Conservation (phyloP, 2,113 vertebrate species). For the Scopus umbretta region DNA sequence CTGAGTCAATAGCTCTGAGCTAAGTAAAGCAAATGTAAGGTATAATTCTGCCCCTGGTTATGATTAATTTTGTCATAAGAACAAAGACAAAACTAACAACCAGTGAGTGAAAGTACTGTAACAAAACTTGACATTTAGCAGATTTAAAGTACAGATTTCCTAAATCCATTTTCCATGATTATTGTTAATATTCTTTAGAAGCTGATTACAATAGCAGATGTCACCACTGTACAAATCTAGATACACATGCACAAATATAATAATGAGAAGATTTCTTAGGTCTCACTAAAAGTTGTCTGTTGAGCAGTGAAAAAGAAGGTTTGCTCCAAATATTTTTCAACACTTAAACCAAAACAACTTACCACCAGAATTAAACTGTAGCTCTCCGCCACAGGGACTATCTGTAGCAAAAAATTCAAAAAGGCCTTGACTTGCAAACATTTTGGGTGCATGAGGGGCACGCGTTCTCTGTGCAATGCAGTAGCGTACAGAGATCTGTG, state of each 20-base stretch:
- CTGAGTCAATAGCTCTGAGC: not conserved
- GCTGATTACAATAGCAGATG: slow-evolving; percentile 55
- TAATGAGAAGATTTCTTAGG: slow-evolving; percentile 23
- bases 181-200: slow-evolving; percentile 45
- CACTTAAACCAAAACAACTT: not conserved
- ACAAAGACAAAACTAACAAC: not conserved
- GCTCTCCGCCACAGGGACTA: not conserved
- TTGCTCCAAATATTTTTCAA: not conserved
- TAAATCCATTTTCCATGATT: slow-evolving; percentile 58
- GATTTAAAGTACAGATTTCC: slow-evolving; percentile 51
- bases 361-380: not conserved
- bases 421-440: not conserved
- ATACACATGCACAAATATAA: slow-evolving; percentile 1
- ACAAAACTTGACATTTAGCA: slow-evolving; percentile 27
- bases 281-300: not conserved
- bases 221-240: slow-evolving; percentile 35
- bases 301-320: not conserved
- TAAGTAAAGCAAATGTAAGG: not conserved
- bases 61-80: slow-evolving; percentile 15
- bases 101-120: not conserved
- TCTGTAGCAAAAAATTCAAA: not conserved
- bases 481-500: not conserved
- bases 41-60: not conserved
- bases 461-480: accelerated
- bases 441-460: not conserved